phyloP scores from a whole-genome alignment of 2,113 vertebrate species.

The Gasterosteus aculeatus region DNA sequence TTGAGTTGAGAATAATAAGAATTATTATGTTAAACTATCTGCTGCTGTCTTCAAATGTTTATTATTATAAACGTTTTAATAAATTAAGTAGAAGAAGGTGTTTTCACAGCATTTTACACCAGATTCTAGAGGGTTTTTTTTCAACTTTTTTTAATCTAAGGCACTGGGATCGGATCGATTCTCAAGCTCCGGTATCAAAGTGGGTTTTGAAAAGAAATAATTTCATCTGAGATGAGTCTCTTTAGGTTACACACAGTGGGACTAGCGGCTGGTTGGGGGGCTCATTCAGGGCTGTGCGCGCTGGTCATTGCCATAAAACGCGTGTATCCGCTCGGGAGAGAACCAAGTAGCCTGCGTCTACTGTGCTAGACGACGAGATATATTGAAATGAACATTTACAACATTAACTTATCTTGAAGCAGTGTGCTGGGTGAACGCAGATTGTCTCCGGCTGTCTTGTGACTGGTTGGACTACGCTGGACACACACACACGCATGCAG shows the following conservation, averaged over 20 bases:
- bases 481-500: neutral
- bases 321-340: neutral
- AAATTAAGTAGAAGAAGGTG: too few species aligned
- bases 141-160: neutral
- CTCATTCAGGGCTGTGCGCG: neutral
- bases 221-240: neutral
- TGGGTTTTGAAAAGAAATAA: neutral
- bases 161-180: neutral
- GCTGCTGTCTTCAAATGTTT: too few species aligned
- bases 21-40: neutral
- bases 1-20: too few species aligned
- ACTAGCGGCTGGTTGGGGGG: neutral
- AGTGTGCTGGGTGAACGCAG: neutral
- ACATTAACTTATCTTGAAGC: neutral
- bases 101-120: too few species aligned
- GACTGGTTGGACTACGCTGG: conserved; percentile 11
- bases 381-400: neutral
- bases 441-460: conserved; percentile 17
- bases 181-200: neutral
- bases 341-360: neutral
- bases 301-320: neutral
- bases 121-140: too few species aligned
- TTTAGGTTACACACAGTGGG: neutral
- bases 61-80: too few species aligned
- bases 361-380: neutral